Conservation (phyloP, 2,797 vertebrate genomes). For the Enteromius viviparus region DNA sequence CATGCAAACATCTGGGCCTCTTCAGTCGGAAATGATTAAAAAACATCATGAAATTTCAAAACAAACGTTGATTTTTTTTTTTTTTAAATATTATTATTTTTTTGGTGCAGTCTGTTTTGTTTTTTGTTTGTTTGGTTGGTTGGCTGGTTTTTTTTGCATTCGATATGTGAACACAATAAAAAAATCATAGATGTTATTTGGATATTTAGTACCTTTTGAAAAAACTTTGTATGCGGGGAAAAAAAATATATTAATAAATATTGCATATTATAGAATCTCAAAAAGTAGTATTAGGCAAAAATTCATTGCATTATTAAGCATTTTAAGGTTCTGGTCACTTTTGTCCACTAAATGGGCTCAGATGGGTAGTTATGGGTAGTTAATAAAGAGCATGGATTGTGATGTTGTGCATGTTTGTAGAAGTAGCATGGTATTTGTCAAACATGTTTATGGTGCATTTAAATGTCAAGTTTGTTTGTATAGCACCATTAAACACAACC, state of each 20-base stretch:
- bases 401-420: not conserved
- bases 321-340: not conserved
- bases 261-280: not conserved
- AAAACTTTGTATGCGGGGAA: not conserved
- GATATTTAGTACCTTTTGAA: not conserved
- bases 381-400: not conserved
- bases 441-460: slow-evolving; percentile 11
- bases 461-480: not conserved
- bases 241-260: no score
- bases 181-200: not conserved
- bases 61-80: no score
- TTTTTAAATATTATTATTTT: no score
- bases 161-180: not conserved
- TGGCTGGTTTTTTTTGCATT: not conserved
- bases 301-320: not conserved
- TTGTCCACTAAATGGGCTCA: not conserved
- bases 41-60: no score
- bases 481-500: not conserved
- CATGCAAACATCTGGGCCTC: not conserved
- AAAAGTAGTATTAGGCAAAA: not conserved
- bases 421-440: slow-evolving; percentile 20
- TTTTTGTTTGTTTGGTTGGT: not conserved
- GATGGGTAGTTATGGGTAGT: no score
- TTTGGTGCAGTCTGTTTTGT: no score
- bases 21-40: not conserved